These are phyloP conservation scores for Nomada hirtipes DNA, from an alignment of 2,888 invertebrate genomes.

Conservation along the genomic window DNA sequence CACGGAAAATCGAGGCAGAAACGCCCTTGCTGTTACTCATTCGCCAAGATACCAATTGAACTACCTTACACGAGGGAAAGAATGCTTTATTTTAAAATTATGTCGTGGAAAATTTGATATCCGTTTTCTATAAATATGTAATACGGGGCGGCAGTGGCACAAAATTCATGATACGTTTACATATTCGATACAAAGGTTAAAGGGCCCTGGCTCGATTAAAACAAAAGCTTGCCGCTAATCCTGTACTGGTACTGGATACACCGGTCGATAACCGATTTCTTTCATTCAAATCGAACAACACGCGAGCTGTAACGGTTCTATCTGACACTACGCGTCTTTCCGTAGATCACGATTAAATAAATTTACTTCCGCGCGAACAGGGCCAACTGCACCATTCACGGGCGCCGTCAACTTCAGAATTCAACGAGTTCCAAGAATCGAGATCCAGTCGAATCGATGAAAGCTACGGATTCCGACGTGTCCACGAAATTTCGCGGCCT, in stretches of 20 bases:
- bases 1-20: no score
- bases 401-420: neutral
- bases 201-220: neutral
- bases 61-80: no score
- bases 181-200: neutral
- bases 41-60: no score
- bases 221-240: neutral
- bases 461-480: constrained; percentile 13
- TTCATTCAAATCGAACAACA: neutral
- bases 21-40: no score
- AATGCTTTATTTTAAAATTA: no score
- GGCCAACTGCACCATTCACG: neutral
- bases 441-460: neutral
- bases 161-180: no score
- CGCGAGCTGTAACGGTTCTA: neutral
- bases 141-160: no score
- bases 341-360: neutral
- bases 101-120: no score
- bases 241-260: neutral
- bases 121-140: no score
- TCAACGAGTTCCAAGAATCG: constrained; percentile 12
- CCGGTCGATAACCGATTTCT: neutral
- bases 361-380: neutral
- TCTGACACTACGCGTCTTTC: no score
- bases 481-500: constrained; percentile 11